A percentile compares a stretch with the other conserved stretches of the same genome.
Conservation (phyloP, 2,113 vertebrate species). For the Rostratula benghalensis region DNA sequence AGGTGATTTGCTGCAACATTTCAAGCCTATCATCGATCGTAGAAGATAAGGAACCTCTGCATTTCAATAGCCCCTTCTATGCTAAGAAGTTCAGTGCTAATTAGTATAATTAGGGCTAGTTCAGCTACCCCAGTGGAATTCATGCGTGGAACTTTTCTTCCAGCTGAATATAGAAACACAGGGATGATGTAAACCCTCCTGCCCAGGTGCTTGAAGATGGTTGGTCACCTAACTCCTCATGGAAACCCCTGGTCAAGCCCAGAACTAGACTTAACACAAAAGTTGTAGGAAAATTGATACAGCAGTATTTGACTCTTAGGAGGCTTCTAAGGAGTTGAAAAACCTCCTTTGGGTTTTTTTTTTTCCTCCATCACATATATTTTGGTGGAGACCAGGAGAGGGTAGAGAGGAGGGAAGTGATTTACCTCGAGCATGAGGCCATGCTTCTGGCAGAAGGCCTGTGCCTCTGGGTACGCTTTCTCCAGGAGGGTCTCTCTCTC, state of each 20-base stretch:
- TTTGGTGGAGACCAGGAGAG: background rate
- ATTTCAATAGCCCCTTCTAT: background rate
- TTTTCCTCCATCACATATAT: fast-evolving
- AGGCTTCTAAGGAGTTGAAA: background rate
- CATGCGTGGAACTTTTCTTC: background rate
- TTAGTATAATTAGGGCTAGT: background rate
- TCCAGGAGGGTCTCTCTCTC: constrained; percentile 81
- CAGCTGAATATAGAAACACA: background rate
- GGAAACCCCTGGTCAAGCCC: background rate
- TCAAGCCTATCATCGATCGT: background rate
- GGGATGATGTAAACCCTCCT: background rate
- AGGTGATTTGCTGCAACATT: background rate
- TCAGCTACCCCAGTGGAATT: background rate
- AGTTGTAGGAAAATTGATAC: background rate
- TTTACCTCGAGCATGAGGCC: constrained; percentile 83
- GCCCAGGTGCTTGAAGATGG: background rate
- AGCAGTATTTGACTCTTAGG: background rate
- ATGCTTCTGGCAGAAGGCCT: constrained; percentile 79
- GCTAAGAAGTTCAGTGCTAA: background rate
- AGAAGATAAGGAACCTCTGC: background rate
- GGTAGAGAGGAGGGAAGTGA: background rate
- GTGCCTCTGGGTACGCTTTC: constrained; percentile 74
- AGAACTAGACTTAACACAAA: background rate
- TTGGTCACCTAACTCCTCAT: background rate
- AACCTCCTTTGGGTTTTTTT: background rate